Evolutionary conservation across 2,113 vertebrate genomes (phyloP).

Genomic region (Acanthochromis polyacanthus): DNA sequence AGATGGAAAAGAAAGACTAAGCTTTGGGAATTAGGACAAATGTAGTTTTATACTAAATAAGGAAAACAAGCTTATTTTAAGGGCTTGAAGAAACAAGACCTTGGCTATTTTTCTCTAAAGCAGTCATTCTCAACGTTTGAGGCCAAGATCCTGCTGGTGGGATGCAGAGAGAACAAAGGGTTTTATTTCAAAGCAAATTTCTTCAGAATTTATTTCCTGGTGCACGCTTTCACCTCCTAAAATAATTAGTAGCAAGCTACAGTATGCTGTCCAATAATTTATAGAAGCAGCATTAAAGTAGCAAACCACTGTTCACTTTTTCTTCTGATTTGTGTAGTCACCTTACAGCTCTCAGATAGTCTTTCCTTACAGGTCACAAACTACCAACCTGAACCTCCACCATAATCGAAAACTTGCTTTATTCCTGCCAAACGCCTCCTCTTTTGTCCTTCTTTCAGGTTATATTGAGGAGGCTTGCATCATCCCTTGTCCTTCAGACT

Average conservation of each 20-base stretch:
- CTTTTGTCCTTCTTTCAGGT: conserved; percentile 75
- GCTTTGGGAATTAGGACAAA: conserved; percentile 4
- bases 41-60: conserved; percentile 16
- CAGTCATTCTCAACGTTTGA: background rate
- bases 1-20: conserved; percentile 9
- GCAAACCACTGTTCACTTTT: background rate
- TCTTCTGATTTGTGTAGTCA: background rate
- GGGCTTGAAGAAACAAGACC: background rate
- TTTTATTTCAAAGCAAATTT: conserved; percentile 29
- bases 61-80: conserved; percentile 11
- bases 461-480: conserved; percentile 98
- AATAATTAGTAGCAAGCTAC: conserved; percentile 19
- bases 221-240: conserved; percentile 14
- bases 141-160: conserved; percentile 5
- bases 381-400: background rate
- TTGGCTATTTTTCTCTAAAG: background rate
- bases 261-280: background rate
- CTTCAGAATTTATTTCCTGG: background rate
- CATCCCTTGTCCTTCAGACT: conserved; percentile 96
- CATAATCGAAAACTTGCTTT: too few relatives aligned
- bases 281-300: conserved; percentile 12
- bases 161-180: conserved; percentile 11
- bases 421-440: background rate
- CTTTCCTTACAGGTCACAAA: background rate
- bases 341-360: background rate